Evolutionary conservation across 2,888 invertebrate species (phyloP).

Genomic region (Rhogogaster chlorosoma): DNA sequence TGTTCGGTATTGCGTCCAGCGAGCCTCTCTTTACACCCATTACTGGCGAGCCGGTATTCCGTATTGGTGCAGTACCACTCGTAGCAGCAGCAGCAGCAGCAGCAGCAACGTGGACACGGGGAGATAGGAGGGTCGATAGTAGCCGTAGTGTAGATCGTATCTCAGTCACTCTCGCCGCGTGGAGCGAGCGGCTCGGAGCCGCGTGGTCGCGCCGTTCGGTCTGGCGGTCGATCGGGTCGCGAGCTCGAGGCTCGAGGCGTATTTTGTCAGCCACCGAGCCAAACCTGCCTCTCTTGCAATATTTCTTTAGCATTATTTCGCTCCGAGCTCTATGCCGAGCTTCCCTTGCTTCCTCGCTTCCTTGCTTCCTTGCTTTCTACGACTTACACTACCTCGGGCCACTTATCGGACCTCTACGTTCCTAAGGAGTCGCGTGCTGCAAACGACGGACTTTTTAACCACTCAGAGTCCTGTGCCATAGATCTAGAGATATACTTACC

Average conservation of each 20-base stretch:
- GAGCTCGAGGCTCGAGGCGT: constrained; percentile 25
- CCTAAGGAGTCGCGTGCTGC: constrained; percentile 6
- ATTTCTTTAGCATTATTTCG: constrained; percentile 1
- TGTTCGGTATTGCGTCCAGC: background rate
- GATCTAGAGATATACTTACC: background rate
- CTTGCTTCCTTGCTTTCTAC: background rate
- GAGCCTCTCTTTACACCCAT: background rate
- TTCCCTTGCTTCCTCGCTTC: background rate
- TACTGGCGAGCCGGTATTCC: background rate
- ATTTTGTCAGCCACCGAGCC: constrained; percentile 16
- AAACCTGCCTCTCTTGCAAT: background rate
- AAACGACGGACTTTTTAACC: constrained; percentile 14
- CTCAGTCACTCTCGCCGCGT: constrained; percentile 41
- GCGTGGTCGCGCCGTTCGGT: constrained; percentile 47
- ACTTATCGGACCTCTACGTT: background rate
- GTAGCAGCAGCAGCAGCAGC: background rate
- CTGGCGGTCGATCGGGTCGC: constrained; percentile 41
- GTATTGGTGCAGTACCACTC: background rate
- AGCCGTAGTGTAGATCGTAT: constrained; percentile 42
- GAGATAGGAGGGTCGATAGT: constrained; percentile 41
- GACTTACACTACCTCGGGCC: constrained; percentile 3
- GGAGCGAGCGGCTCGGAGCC: constrained; percentile 12
- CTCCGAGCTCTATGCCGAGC: background rate
- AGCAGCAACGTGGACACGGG: background rate
- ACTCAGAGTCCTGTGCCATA: constrained; percentile 9